Percentiles rank a stretch among this genome's conserved stretches.
Conservation (phyloP, 2,888 invertebrate species). For the Erebia palarica region DNA sequence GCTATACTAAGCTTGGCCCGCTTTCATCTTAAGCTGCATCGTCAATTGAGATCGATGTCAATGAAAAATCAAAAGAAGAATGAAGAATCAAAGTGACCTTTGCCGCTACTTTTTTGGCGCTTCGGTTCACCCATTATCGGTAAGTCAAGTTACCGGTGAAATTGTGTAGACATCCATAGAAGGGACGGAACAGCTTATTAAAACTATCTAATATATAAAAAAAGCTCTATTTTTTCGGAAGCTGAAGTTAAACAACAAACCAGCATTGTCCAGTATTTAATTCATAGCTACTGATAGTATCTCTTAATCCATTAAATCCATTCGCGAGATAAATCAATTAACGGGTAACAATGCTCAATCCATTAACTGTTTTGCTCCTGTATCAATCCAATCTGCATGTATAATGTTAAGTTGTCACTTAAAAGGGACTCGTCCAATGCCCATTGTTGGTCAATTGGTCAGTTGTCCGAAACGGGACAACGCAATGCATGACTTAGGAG, state of each 20-base stretch:
- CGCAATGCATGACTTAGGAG: conserved; percentile 68
- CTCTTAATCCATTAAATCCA: conserved; percentile 38
- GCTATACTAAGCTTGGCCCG: too few species aligned
- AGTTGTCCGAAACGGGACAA: conserved; percentile 61
- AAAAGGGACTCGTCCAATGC: conserved; percentile 50
- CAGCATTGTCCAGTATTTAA: background rate
- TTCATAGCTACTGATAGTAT: background rate
- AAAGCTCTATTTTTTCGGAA: too few species aligned
- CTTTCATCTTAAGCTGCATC: too few species aligned
- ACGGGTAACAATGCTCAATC: conserved; percentile 54
- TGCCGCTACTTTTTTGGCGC: too few species aligned
- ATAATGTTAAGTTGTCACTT: conserved; percentile 66
- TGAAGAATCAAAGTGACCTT: too few species aligned
- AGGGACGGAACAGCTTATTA: too few species aligned
- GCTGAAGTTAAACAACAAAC: background rate
- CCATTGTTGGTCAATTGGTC: conserved; percentile 68
- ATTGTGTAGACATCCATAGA: too few species aligned
- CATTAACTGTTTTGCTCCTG: conserved; percentile 47
- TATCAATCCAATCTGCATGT: conserved; percentile 70
- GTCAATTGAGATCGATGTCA: too few species aligned
- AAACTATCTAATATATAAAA: too few species aligned
- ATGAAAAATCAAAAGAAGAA: too few species aligned
- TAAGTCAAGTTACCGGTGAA: too few species aligned
- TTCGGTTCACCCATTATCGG: too few species aligned
- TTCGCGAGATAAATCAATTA: conserved; percentile 46